Evolutionary conservation across 1,140 invertebrate genomes (phyloP).

Genomic region (Matsumurasca onukii): DNA sequence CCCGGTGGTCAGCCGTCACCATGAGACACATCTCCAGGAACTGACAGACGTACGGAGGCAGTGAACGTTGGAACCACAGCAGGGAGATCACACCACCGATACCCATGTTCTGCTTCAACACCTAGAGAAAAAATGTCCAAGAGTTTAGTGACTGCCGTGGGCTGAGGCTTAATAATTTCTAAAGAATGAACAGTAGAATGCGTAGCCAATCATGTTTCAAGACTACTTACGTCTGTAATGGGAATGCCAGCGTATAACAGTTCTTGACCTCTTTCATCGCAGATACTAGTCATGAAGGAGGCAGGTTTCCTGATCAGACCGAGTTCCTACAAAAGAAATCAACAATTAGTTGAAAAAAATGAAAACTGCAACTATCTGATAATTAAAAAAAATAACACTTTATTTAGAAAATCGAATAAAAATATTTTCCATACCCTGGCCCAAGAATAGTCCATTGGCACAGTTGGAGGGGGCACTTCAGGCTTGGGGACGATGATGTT

Average conservation of each 20-base stretch:
- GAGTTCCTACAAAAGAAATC: slow-evolving; percentile 68
- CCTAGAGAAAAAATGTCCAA: slow-evolving; percentile 38
- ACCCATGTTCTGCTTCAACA: slow-evolving; percentile 85
- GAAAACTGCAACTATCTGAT: not conserved
- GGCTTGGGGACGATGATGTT: slow-evolving; percentile 83
- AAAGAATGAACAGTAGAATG: no score
- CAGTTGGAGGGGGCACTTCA: slow-evolving; percentile 96
- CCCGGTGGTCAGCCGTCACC: slow-evolving; percentile 98
- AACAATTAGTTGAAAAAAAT: not conserved
- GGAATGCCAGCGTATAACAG: slow-evolving; percentile 98
- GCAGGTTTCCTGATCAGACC: slow-evolving; percentile 98
- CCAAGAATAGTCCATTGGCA: slow-evolving; percentile 99
- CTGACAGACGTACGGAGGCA: slow-evolving; percentile 93
- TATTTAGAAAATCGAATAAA: not conserved
- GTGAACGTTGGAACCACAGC: slow-evolving; percentile 96
- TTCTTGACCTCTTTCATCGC: slow-evolving; percentile 98
- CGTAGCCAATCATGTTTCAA: no score
- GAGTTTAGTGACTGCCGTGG: not conserved
- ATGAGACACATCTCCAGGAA: slow-evolving; percentile 99
- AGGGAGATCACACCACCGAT: slow-evolving; percentile 97
- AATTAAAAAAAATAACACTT: not conserved
- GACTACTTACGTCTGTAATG: slow-evolving; percentile 82
- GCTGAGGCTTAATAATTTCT: not conserved
- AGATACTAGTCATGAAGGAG: slow-evolving; percentile 99
- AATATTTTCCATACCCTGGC: slow-evolving; percentile 67